Evolutionary conservation across 2,888 invertebrate genomes (phyloP).

Genomic region (Cataglyphis rosenhaueri): DNA sequence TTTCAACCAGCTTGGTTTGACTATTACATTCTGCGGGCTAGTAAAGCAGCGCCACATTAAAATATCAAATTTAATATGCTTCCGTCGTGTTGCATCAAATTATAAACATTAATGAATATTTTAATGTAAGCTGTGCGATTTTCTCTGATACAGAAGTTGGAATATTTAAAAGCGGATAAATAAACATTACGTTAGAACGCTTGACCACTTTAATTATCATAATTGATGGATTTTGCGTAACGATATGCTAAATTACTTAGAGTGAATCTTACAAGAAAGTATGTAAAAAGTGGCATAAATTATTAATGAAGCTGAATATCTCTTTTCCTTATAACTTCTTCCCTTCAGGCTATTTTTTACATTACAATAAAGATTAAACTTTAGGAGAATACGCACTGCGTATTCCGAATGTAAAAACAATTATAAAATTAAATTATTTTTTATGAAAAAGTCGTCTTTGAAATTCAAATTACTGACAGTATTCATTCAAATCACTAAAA

Average conservation of each 20-base stretch:
- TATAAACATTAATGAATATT: slow-evolving; percentile 47
- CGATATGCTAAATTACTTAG: neutral
- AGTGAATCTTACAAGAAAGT: neutral
- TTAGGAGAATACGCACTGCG: neutral
- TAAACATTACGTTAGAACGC: slow-evolving; percentile 34
- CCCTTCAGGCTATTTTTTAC: neutral
- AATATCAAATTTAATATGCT: slow-evolving; percentile 50
- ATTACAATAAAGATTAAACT: neutral
- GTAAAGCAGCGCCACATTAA: slow-evolving; percentile 41
- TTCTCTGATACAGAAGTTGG: slow-evolving; percentile 38
- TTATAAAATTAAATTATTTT: neutral
- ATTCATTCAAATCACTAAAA: neutral
- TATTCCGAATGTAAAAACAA: neutral
- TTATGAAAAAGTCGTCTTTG: neutral
- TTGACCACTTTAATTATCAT: slow-evolving; percentile 45
- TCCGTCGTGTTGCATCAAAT: slow-evolving; percentile 40
- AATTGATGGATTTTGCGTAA: slow-evolving; percentile 46
- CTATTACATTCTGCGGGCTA: slow-evolving; percentile 41
- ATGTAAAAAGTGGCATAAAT: slow-evolving; percentile 16
- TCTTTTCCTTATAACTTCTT: slow-evolving; percentile 4
- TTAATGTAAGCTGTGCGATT: slow-evolving; percentile 37
- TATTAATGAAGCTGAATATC: slow-evolving; percentile 4
- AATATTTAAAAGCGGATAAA: slow-evolving; percentile 46
- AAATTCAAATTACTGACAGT: neutral
- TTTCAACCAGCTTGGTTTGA: slow-evolving; percentile 30